phyloP scores from a whole-genome alignment of 1,140 invertebrate genomes.

The Hypsibius dujardini region DNA sequence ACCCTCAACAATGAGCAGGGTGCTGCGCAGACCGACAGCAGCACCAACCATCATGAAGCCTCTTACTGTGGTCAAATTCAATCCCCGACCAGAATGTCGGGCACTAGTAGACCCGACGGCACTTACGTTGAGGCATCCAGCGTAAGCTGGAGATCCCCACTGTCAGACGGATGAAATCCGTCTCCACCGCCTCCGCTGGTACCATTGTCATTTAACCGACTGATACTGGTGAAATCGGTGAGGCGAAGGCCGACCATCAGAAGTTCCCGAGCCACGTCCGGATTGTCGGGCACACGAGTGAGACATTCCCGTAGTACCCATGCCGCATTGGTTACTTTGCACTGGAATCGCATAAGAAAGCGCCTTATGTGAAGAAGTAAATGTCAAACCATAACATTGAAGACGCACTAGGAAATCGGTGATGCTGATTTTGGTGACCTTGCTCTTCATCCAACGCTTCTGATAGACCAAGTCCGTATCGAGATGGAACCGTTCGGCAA shows the following conservation, averaged over 20 bases:
- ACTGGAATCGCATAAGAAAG: constrained; percentile 31
- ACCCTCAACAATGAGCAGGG: too few relatives aligned
- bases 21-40: too few relatives aligned
- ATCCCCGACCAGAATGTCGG: background rate
- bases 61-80: background rate
- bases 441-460: constrained; percentile 55
- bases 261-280: constrained; percentile 50
- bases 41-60: too few relatives aligned
- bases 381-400: constrained; percentile 17
- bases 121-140: background rate
- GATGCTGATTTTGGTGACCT: constrained; percentile 51
- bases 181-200: too few relatives aligned
- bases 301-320: constrained; percentile 66
- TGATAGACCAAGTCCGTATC: constrained; percentile 65
- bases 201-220: background rate
- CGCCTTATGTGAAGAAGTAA: constrained; percentile 18
- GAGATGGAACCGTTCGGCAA: constrained; percentile 52
- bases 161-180: too few relatives aligned
- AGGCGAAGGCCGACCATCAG: constrained; percentile 52
- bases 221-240: constrained; percentile 39
- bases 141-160: background rate
- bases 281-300: constrained; percentile 50
- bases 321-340: constrained; percentile 56
- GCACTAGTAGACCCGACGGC: too few relatives aligned
- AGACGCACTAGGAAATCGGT: constrained; percentile 47